Evolutionary conservation across 2,797 vertebrate genomes (phyloP).

Genomic region (Monodelphis domestica): DNA sequence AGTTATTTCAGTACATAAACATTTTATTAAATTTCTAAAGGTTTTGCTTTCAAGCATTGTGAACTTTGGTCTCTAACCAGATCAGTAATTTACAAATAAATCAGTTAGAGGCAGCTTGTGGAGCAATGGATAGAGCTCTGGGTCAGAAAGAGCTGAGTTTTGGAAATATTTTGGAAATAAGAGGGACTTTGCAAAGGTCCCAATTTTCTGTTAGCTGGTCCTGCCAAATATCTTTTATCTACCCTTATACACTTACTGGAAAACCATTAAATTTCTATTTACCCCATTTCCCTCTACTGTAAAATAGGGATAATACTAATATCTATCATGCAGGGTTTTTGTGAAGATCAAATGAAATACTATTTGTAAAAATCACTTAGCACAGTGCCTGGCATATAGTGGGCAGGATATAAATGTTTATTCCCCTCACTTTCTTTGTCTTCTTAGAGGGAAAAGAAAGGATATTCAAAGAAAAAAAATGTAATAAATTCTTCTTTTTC

Average conservation of each 20-base stretch:
- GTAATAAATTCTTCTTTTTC: background rate
- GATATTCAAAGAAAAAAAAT: background rate
- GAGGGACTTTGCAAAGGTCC: no score
- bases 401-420: background rate
- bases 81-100: background rate
- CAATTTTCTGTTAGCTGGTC: no score
- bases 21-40: conserved; percentile 30
- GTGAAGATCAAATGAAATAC: background rate
- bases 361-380: background rate
- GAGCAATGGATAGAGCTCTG: background rate
- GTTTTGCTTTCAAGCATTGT: conserved; percentile 32
- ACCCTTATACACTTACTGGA: background rate
- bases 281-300: background rate
- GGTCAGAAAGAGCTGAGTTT: background rate
- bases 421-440: background rate
- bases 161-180: no score
- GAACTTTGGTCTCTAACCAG: background rate
- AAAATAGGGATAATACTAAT: background rate
- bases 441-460: background rate
- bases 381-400: background rate
- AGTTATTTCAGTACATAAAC: conserved; percentile 8
- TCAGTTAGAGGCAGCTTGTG: background rate
- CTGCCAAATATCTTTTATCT: no score
- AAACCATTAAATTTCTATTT: background rate
- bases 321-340: background rate